Evolutionary conservation across 2,888 invertebrate species (phyloP).

Genomic region (Tiliacea aurago): DNA sequence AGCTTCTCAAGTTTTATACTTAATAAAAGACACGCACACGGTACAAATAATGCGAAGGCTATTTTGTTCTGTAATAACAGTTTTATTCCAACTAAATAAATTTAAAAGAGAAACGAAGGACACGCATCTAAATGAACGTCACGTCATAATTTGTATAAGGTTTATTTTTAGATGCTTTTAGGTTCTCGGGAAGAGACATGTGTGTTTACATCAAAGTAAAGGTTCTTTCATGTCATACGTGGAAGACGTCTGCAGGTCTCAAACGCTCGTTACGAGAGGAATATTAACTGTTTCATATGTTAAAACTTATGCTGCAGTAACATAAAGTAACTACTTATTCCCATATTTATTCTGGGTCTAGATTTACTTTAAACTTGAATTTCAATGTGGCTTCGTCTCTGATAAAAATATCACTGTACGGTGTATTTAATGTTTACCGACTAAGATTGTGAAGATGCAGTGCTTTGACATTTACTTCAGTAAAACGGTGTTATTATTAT

Average conservation of each 20-base stretch:
- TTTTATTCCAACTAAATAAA: conserved; percentile 64
- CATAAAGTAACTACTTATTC: neutral
- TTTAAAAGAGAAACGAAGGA: conserved; percentile 61
- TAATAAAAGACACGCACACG: conserved; percentile 76
- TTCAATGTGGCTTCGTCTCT: neutral
- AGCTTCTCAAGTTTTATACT: conserved; percentile 76
- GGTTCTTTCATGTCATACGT: conserved; percentile 11
- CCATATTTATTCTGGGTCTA: conserved; percentile 13
- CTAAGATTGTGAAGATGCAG: conserved; percentile 13
- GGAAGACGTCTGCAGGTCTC: conserved; percentile 12
- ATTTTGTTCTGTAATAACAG: conserved; percentile 64
- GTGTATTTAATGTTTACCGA: conserved; percentile 12
- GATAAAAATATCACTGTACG: conserved; percentile 16
- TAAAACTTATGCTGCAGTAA: conserved; percentile 37
- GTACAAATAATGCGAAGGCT: conserved; percentile 69
- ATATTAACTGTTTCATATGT: conserved; percentile 40
- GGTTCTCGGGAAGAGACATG: conserved; percentile 8
- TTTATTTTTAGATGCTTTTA: conserved; percentile 47
- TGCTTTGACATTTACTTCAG: neutral
- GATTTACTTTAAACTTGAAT: conserved; percentile 17
- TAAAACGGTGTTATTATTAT: no score
- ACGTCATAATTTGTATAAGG: conserved; percentile 68
- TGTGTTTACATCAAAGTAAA: conserved; percentile 25
- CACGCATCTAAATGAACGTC: conserved; percentile 66
- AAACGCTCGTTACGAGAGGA: conserved; percentile 24